Percentiles rank a stretch among this genome's conserved stretches.
Evolutionary conservation across 2,888 invertebrate species (phyloP).

Genomic region (Xanthia icteritia): DNA sequence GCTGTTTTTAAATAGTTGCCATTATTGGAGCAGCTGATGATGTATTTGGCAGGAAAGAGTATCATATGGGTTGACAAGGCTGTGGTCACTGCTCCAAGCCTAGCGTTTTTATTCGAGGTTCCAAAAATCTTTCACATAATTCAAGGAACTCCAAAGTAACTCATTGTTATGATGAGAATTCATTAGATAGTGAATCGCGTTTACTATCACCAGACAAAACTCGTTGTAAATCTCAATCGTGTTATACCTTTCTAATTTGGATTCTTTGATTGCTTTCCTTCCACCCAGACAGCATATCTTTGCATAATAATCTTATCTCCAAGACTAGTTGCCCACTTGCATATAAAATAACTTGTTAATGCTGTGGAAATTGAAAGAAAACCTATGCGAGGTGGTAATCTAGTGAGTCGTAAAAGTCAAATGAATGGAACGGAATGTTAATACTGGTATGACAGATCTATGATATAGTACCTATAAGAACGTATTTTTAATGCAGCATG

Average conservation of each 20-base stretch:
- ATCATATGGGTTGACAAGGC: too few relatives aligned
- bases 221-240: slow-evolving; percentile 59
- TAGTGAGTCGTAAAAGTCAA: slow-evolving; percentile 31
- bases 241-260: slow-evolving; percentile 75
- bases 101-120: not conserved
- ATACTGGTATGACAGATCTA: slow-evolving; percentile 29
- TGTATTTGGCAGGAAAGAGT: not conserved
- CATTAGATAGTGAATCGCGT: slow-evolving; percentile 54
- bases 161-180: slow-evolving; percentile 65
- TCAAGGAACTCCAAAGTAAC: slow-evolving; percentile 46
- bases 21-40: not conserved
- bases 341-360: slow-evolving; percentile 43
- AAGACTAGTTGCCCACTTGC: slow-evolving; percentile 44
- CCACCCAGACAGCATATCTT: slow-evolving; percentile 57
- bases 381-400: slow-evolving; percentile 30
- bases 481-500: not conserved
- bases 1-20: not conserved
- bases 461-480: slow-evolving; percentile 14
- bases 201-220: slow-evolving; percentile 63
- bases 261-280: slow-evolving; percentile 70
- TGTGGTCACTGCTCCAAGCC: not conserved
- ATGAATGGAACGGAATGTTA: slow-evolving; percentile 50
- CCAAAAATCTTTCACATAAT: not conserved
- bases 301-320: slow-evolving; percentile 64
- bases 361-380: slow-evolving; percentile 51